A percentile compares a stretch with the other conserved stretches of the same genome.
Evolutionary conservation across 2,888 invertebrate species (phyloP).

Genomic region (Netelia inedita): DNA sequence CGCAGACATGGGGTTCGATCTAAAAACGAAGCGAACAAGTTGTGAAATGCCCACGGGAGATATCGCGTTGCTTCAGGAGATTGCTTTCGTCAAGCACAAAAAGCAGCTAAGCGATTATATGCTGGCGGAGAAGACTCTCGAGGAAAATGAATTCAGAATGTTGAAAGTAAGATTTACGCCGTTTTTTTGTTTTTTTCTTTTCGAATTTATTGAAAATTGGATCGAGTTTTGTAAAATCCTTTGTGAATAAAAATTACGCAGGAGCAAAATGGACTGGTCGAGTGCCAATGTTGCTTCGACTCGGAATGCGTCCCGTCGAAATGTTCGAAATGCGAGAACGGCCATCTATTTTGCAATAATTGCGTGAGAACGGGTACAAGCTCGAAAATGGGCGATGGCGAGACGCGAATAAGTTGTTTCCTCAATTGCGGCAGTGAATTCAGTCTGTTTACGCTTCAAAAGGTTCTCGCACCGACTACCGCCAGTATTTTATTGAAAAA

Average conservation of each 20-base stretch:
- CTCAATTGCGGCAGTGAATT: slow-evolving; percentile 84
- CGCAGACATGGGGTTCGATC: slow-evolving; percentile 31
- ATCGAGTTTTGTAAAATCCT: no score
- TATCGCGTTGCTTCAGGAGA: slow-evolving; percentile 80
- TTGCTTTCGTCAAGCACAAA: slow-evolving; percentile 80
- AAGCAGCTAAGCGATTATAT: slow-evolving; percentile 78
- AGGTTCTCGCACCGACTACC: slow-evolving; percentile 82
- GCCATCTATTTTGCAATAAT: slow-evolving; percentile 85
- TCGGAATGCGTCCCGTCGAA: slow-evolving; percentile 84
- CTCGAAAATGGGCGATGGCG: slow-evolving; percentile 84
- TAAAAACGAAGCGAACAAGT: slow-evolving; percentile 71
- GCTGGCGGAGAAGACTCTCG: slow-evolving; percentile 76
- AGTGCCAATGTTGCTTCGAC: slow-evolving; percentile 87
- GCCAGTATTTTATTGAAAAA: slow-evolving; percentile 84
- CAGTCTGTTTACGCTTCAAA: slow-evolving; percentile 80
- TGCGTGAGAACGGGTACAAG: slow-evolving; percentile 85
- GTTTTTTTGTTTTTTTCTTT: no score
- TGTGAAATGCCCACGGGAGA: slow-evolving; percentile 72
- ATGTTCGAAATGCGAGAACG: slow-evolving; percentile 80
- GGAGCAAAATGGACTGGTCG: slow-evolving; percentile 80
- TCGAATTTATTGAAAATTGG: no score
- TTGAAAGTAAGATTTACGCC: slow-evolving; percentile 77
- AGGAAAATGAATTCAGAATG: slow-evolving; percentile 77
- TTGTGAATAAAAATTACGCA: slow-evolving; percentile 56
- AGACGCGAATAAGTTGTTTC: slow-evolving; percentile 86